Evolutionary conservation across 2,888 invertebrate species (phyloP).

Genomic region (Acleris cristana): DNA sequence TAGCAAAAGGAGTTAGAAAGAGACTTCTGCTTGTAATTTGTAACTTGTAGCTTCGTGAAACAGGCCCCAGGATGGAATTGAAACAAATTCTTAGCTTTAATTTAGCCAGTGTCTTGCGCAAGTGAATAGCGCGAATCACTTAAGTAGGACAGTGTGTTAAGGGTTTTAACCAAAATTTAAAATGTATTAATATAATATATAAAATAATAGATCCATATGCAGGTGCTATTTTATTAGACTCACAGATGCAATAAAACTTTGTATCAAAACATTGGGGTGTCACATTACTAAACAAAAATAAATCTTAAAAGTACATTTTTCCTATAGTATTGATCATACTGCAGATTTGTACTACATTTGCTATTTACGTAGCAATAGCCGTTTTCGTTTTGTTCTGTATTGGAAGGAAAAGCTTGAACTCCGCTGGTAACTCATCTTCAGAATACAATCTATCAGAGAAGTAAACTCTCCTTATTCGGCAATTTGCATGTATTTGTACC

Average conservation of each 20-base stretch:
- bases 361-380: conserved; percentile 75
- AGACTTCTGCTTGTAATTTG: no score
- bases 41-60: no score
- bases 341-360: conserved; percentile 39
- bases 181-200: neutral
- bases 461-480: conserved; percentile 94
- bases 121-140: no score
- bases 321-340: conserved; percentile 52
- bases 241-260: conserved; percentile 40
- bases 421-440: conserved; percentile 97
- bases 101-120: no score
- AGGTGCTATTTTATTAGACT: conserved; percentile 43
- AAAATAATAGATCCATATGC: conserved; percentile 1
- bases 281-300: conserved; percentile 60
- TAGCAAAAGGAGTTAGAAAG: no score
- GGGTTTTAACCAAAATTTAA: no score
- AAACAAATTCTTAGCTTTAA: no score
- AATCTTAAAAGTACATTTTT: conserved; percentile 66
- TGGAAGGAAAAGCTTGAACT: conserved; percentile 97
- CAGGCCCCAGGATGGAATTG: no score
- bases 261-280: conserved; percentile 35
- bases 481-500: conserved; percentile 98
- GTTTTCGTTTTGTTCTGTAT: conserved; percentile 90
- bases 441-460: conserved; percentile 96
- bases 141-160: no score